Conservation (phyloP, 92 coral and sea anemone genomes). For the Chrysogorgia sp. region DNA sequence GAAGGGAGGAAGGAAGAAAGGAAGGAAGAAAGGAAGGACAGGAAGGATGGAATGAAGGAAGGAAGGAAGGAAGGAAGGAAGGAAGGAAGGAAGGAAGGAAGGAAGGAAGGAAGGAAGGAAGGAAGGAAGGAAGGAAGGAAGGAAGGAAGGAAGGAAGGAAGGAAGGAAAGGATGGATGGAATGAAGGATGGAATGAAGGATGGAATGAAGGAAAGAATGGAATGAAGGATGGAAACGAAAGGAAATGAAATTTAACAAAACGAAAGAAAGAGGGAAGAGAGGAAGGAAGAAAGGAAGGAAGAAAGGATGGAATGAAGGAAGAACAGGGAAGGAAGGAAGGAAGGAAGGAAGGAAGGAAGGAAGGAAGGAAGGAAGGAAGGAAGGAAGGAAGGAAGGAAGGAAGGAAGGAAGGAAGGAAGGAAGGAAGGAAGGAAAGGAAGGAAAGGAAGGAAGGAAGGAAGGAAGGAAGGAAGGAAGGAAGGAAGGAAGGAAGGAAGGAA, state of each 20-base stretch:
- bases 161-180: neutral
- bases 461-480: too few species aligned
- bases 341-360: too few species aligned
- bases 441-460: too few species aligned
- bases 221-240: neutral
- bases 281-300: neutral
- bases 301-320: too few species aligned
- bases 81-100: conserved; percentile 15
- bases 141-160: conserved; percentile 8
- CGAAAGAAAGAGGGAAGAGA: neutral
- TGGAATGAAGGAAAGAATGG: conserved; percentile 8
- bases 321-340: too few species aligned
- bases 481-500: too few species aligned
- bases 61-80: conserved; percentile 16
- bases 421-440: neutral
- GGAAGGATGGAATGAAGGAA: neutral
- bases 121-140: conserved; percentile 8
- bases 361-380: too few species aligned
- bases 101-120: conserved; percentile 15
- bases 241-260: neutral
- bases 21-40: too few species aligned
- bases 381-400: too few species aligned
- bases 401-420: too few species aligned
- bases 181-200: neutral
- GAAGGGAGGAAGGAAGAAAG: too few species aligned